phyloP scores from a whole-genome alignment of 35 echinoderm and acorn worm genomes.

The Heliocidaris erythrogramma region DNA sequence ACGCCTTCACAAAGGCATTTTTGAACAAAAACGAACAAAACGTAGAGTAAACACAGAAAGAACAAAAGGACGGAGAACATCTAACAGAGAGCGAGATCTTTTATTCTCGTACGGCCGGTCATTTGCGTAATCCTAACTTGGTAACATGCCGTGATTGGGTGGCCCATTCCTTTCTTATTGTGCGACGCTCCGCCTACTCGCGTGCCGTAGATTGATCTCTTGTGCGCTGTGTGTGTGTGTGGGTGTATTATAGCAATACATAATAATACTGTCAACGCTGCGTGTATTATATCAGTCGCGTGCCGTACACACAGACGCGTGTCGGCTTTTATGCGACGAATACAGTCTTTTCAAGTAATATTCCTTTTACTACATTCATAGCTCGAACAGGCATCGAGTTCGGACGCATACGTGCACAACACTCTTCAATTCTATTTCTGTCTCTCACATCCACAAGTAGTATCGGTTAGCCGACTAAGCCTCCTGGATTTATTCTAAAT shows the following conservation, averaged over 20 bases:
- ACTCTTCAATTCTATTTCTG: background rate
- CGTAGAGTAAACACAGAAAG: background rate
- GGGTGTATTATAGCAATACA: background rate
- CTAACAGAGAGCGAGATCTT: background rate
- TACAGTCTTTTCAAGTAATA: background rate
- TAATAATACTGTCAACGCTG: background rate
- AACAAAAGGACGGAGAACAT: background rate
- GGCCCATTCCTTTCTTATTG: background rate
- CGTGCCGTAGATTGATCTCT: conserved; percentile 45
- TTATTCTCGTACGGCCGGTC: background rate
- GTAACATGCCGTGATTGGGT: conserved; percentile 46
- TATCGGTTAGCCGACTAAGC: background rate
- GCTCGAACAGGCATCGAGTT: background rate
- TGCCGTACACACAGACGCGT: background rate
- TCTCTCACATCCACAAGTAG: background rate
- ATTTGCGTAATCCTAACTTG: background rate
- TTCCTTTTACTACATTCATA: background rate
- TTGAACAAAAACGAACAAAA: background rate
- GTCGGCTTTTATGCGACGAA: background rate
- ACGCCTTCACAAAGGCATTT: background rate
- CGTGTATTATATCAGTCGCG: background rate
- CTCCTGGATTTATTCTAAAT: background rate
- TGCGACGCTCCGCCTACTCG: conserved; percentile 58
- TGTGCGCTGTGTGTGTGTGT: background rate
- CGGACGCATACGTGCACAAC: background rate